These are phyloP conservation scores for Acomys russatus DNA, from an alignment of 2,797 vertebrate species.

Conservation along the genomic window DNA sequence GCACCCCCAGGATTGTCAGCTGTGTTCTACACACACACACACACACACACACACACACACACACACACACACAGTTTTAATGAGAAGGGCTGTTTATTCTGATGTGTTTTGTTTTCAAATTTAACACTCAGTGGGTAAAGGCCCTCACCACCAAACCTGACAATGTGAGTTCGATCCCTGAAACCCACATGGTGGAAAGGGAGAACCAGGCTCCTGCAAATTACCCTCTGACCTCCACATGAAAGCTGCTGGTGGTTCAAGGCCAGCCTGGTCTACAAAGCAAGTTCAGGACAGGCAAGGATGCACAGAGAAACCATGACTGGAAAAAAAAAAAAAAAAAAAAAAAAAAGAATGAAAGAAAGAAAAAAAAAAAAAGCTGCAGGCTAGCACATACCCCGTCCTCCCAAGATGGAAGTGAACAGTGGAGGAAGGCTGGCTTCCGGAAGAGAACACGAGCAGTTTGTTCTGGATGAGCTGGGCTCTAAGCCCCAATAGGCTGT, in stretches of 20 bases:
- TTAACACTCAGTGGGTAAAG: not conserved
- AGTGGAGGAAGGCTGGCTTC: not conserved
- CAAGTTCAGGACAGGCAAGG: too few relatives aligned
- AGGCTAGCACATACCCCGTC: not conserved
- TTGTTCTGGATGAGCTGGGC: not conserved
- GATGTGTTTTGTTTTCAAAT: not conserved
- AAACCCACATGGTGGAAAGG: too few relatives aligned
- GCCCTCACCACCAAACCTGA: not conserved
- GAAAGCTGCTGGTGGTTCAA: not conserved
- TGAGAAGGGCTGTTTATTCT: not conserved
- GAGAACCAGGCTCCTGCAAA: not conserved
- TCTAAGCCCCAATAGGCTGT: not conserved
- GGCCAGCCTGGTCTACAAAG: too few relatives aligned
- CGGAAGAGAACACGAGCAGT: not conserved
- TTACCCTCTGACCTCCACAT: not conserved
- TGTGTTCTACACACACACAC: not conserved
- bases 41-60: not conserved
- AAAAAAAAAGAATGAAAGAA: too few relatives aligned
- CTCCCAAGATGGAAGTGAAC: not conserved
- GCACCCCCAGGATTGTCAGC: not conserved
- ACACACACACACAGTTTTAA: not conserved
- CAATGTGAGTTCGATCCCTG: not conserved
- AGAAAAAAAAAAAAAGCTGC: not conserved
- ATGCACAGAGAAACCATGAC: too few relatives aligned
- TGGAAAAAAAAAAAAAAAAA: too few relatives aligned